Conservation (phyloP, 2,113 vertebrate species). For the Hyla sarda region DNA sequence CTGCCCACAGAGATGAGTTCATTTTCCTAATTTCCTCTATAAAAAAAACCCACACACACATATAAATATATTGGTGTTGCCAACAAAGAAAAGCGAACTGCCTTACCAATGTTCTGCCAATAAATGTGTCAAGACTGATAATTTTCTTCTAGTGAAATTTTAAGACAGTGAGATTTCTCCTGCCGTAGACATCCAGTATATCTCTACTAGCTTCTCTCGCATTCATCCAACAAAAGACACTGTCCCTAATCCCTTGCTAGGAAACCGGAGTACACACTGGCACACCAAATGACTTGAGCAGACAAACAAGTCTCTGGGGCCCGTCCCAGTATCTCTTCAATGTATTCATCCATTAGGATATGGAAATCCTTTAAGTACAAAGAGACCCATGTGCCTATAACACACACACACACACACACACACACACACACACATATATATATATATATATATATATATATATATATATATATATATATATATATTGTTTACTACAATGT, state of each 20-base stretch:
- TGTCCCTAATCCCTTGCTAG: conserved; percentile 75
- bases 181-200: conserved; percentile 67
- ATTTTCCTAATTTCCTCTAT: conserved; percentile 66
- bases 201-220: conserved; percentile 71
- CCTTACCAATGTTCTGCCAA: conserved; percentile 77
- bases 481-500: no score
- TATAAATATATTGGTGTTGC: conserved; percentile 32
- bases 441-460: no score
- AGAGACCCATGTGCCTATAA: conserved; percentile 16
- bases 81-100: conserved; percentile 64
- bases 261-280: conserved; percentile 67
- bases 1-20: conserved; percentile 63
- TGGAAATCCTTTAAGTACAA: conserved; percentile 57
- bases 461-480: no score
- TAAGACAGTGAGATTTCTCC: conserved; percentile 68
- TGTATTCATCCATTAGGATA: conserved; percentile 56
- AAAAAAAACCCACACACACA: conserved; percentile 16
- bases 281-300: conserved; percentile 71
- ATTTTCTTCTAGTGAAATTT: conserved; percentile 67
- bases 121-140: conserved; percentile 68
- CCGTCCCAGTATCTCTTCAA: conserved; percentile 51
- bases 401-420: no score
- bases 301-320: conserved; percentile 66
- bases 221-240: conserved; percentile 76
- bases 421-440: no score